Percentiles rank a stretch among this genome's conserved stretches.
These are phyloP conservation scores for Cheirogaleus medius DNA, from an alignment of 2,113 vertebrate genomes.

Conservation along the genomic window DNA sequence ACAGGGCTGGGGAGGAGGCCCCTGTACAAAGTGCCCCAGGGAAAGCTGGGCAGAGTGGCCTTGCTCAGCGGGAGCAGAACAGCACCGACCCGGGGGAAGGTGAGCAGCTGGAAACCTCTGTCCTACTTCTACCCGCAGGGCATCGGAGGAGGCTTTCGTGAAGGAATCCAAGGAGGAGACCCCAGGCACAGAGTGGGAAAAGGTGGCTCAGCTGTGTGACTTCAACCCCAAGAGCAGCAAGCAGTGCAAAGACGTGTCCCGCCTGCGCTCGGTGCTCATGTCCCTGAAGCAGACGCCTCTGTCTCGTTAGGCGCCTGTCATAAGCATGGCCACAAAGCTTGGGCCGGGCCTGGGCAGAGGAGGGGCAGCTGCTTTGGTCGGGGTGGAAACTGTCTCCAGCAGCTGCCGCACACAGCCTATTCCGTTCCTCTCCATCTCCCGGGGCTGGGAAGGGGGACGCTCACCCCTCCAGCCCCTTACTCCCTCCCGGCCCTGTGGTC, in stretches of 20 bases:
- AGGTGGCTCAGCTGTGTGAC: constrained; percentile 97
- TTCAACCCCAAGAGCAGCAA: constrained; percentile 99
- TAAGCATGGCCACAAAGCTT: constrained; percentile 54
- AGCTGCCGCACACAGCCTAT: constrained; percentile 44
- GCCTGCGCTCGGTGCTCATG: constrained; percentile 98
- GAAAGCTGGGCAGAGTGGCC: not conserved
- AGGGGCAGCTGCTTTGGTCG: not conserved
- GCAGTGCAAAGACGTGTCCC: constrained; percentile 97
- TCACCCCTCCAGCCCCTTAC: not conserved
- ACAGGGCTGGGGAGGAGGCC: not conserved
- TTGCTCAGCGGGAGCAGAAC: not conserved
- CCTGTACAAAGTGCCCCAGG: not conserved
- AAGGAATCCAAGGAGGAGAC: constrained; percentile 93
- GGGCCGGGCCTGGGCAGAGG: constrained; percentile 46
- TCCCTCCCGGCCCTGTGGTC: constrained; percentile 39
- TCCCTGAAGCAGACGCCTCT: constrained; percentile 97
- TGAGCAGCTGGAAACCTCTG: not conserved
- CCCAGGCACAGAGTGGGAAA: constrained; percentile 95
- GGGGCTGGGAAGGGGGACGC: constrained; percentile 31
- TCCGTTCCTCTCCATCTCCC: constrained; percentile 30
- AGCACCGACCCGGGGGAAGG: not conserved
- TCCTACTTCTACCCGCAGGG: constrained; percentile 83
- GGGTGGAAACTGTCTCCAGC: not conserved
- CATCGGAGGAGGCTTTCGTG: constrained; percentile 95
- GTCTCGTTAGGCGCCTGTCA: constrained; percentile 88